Evolutionary conservation across 2,113 vertebrate genomes (phyloP).

Genomic region (Callorhinus ursinus): DNA sequence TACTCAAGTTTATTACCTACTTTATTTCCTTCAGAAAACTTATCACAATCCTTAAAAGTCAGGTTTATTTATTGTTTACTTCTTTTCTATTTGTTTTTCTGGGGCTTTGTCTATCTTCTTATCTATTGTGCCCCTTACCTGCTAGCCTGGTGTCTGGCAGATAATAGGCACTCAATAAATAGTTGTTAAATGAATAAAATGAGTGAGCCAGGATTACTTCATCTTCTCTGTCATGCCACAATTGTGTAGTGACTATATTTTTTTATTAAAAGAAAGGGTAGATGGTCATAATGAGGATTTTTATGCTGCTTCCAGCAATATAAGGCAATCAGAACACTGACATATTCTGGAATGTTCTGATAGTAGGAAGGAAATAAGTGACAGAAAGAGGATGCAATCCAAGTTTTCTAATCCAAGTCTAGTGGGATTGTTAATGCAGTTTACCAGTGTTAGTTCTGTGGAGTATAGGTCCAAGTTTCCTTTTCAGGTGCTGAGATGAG

Average conservation of each 20-base stretch:
- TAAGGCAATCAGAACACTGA: background rate
- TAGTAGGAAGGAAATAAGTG: background rate
- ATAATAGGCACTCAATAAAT: background rate
- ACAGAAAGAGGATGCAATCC: background rate
- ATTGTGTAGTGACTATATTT: background rate
- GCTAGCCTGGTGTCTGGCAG: background rate
- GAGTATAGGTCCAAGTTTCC: background rate
- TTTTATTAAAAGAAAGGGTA: slow-evolving; percentile 2
- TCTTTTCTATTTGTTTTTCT: background rate
- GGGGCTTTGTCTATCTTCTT: background rate
- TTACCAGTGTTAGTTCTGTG: background rate
- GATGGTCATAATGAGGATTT: background rate
- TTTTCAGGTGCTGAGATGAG: background rate
- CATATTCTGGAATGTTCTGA: background rate
- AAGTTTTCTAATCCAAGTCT: background rate
- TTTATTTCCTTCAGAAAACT: background rate
- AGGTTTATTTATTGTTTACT: background rate
- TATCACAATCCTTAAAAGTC: background rate
- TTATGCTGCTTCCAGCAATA: background rate
- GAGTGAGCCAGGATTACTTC: background rate
- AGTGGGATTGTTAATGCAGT: background rate
- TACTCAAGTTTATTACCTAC: background rate
- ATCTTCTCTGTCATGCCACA: background rate
- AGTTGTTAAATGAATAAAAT: slow-evolving; percentile 27
- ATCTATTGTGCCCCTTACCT: background rate